phyloP scores from a whole-genome alignment of 2,888 invertebrate genomes.

The Pheosia gnoma region DNA sequence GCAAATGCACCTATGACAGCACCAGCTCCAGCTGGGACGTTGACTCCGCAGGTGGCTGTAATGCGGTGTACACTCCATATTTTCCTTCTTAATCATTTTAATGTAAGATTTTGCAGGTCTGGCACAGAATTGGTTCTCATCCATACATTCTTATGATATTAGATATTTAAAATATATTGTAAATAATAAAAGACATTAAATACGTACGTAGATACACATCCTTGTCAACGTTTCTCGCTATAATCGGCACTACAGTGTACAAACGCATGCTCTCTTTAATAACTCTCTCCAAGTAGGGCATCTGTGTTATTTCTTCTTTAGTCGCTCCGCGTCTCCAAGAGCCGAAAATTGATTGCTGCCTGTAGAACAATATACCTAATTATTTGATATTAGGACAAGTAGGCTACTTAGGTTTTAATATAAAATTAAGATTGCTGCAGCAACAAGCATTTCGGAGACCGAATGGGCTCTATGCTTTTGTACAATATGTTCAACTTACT shows the following conservation, averaged over 20 bases:
- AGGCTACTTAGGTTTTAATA: too few species aligned
- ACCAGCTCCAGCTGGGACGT: constrained; percentile 71
- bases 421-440: too few species aligned
- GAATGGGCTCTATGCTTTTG: too few species aligned
- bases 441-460: too few species aligned
- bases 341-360: constrained; percentile 78
- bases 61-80: neutral
- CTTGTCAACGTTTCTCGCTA: constrained; percentile 75
- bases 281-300: constrained; percentile 83
- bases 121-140: too few species aligned
- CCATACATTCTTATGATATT: too few species aligned
- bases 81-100: too few species aligned
- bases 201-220: constrained; percentile 79
- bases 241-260: constrained; percentile 82
- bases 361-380: constrained; percentile 38
- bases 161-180: too few species aligned
- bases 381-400: neutral
- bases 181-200: neutral
- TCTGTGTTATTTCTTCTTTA: constrained; percentile 77
- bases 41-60: constrained; percentile 68
- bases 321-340: constrained; percentile 64
- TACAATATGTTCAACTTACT: constrained; percentile 51
- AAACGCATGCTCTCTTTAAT: constrained; percentile 85
- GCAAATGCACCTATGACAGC: constrained; percentile 74
- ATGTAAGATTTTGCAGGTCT: too few species aligned